phyloP scores from a whole-genome alignment of 2,888 invertebrate genomes.

The Crioceris asparagi region DNA sequence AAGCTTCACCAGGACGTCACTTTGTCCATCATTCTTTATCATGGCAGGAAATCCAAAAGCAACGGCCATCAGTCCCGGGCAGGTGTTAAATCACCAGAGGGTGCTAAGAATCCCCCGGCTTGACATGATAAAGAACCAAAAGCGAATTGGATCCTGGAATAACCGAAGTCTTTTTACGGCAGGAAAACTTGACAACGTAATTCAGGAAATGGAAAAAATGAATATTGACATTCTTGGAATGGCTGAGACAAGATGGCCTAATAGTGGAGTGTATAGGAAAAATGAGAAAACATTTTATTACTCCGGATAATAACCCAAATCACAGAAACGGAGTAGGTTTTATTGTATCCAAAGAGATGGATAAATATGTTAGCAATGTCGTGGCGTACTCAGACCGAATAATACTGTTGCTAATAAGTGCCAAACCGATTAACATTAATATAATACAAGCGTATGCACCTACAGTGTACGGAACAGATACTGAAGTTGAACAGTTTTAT shows the following conservation, averaged over 20 bases:
- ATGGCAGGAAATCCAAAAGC: background rate
- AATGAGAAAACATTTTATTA: too few species aligned
- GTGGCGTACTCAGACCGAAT: background rate
- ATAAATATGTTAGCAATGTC: background rate
- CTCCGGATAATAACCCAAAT: background rate
- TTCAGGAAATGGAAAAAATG: too few species aligned
- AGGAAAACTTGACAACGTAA: too few species aligned
- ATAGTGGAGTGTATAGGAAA: background rate
- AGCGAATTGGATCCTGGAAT: background rate
- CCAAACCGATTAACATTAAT: background rate
- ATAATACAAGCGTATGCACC: background rate
- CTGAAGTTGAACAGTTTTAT: too few species aligned
- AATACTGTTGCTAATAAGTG: background rate
- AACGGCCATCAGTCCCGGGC: background rate
- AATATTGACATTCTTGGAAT: too few species aligned
- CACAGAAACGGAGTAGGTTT: background rate
- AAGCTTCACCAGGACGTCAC: too few species aligned
- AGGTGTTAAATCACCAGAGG: too few species aligned
- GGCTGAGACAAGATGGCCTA: background rate
- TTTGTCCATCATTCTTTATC: background rate
- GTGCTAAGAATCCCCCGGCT: too few species aligned
- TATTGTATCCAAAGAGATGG: too few species aligned
- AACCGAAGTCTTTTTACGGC: background rate
- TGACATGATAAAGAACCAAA: too few species aligned
- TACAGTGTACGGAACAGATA: too few species aligned